Conservation (phyloP, 2,888 invertebrate genomes). For the Stegophylla sp. region DNA sequence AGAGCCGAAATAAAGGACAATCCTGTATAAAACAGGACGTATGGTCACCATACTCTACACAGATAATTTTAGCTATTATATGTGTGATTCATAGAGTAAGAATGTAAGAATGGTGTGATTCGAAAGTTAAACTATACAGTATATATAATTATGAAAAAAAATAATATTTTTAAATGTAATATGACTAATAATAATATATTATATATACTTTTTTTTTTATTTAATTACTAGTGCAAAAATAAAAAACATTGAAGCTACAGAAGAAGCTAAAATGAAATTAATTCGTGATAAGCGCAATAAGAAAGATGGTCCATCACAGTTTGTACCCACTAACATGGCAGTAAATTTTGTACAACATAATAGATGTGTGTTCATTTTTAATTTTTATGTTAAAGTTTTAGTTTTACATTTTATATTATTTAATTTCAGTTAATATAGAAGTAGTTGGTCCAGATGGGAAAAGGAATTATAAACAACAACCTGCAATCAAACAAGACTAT, state of each 20-base stretch:
- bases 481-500: constrained; percentile 59
- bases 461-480: constrained; percentile 67
- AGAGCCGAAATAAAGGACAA: too few relatives aligned
- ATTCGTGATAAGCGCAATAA: constrained; percentile 88
- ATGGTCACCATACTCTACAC: too few relatives aligned
- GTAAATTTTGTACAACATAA: constrained; percentile 98
- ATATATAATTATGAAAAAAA: not conserved
- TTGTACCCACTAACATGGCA: constrained; percentile 97
- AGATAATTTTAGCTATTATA: too few relatives aligned
- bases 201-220: not conserved
- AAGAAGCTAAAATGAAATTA: constrained; percentile 93
- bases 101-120: too few relatives aligned
- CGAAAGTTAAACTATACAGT: too few relatives aligned
- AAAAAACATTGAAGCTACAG: constrained; percentile 97
- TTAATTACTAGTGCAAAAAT: constrained; percentile 80
- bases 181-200: too few relatives aligned
- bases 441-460: constrained; percentile 71
- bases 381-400: constrained; percentile 42
- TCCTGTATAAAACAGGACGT: too few relatives aligned
- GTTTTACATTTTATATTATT: not conserved
- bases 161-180: constrained; percentile 17
- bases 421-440: constrained; percentile 82
- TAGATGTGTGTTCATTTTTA: constrained; percentile 73
- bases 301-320: constrained; percentile 90
- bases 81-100: too few relatives aligned